These are phyloP conservation scores for Ceratina australensis DNA, from an alignment of 1,140 invertebrate genomes.

Conservation along the genomic window DNA sequence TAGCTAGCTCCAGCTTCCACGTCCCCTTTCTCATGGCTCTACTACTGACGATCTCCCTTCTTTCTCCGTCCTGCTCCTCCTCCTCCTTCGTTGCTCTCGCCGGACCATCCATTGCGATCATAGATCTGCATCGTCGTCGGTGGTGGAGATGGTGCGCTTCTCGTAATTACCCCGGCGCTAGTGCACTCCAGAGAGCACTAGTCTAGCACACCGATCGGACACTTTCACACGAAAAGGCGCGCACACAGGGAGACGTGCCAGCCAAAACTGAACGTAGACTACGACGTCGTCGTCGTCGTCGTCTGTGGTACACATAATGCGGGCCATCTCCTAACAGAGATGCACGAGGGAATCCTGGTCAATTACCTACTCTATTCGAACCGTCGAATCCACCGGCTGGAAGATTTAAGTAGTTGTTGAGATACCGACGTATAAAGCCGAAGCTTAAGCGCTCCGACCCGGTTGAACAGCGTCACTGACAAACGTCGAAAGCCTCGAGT, in stretches of 20 bases:
- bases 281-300: slow-evolving; percentile 51
- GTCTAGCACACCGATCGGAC: slow-evolving; percentile 48
- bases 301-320: slow-evolving; percentile 55
- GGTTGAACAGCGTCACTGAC: slow-evolving; percentile 9
- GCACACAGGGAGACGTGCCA: slow-evolving; percentile 35
- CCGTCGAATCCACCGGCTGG: slow-evolving; percentile 24
- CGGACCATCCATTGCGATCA: slow-evolving; percentile 68
- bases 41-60: neutral
- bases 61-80: slow-evolving; percentile 4
- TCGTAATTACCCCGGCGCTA: slow-evolving; percentile 73
- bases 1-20: neutral
- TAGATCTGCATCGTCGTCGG: slow-evolving; percentile 69
- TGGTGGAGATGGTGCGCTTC: slow-evolving; percentile 55
- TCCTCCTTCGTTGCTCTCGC: slow-evolving; percentile 14
- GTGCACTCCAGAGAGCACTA: slow-evolving; percentile 70
- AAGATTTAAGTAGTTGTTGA: slow-evolving; percentile 33
- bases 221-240: slow-evolving; percentile 47
- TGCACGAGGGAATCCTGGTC: slow-evolving; percentile 66
- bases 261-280: slow-evolving; percentile 18
- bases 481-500: slow-evolving; percentile 3
- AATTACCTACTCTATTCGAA: slow-evolving; percentile 62
- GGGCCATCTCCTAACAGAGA: slow-evolving; percentile 63
- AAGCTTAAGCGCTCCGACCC: slow-evolving; percentile 8
- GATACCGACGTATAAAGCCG: slow-evolving; percentile 29
- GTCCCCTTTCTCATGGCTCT: neutral